Conservation (phyloP, 2,888 invertebrate species). For the Leptura quadrifasciata region DNA sequence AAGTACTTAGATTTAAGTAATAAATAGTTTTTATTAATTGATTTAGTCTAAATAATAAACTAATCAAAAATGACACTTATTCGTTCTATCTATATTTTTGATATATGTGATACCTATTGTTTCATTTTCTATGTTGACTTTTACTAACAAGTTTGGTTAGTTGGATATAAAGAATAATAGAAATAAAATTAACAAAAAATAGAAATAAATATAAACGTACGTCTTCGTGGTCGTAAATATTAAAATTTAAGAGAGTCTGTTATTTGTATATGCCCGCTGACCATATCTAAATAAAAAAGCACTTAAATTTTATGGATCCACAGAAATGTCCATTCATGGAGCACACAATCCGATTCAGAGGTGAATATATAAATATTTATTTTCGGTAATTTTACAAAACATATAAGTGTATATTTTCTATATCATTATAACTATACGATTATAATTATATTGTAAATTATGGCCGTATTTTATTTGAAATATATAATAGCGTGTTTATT, state of each 20-base stretch:
- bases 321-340: slow-evolving; percentile 56
- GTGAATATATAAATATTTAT: slow-evolving; percentile 47
- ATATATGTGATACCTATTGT: no score
- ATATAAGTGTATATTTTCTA: slow-evolving; percentile 26
- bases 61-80: no score
- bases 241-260: slow-evolving; percentile 41
- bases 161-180: background rate
- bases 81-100: no score
- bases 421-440: slow-evolving; percentile 29
- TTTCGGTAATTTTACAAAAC: slow-evolving; percentile 43
- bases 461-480: slow-evolving; percentile 11
- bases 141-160: background rate
- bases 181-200: slow-evolving; percentile 36
- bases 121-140: background rate
- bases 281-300: slow-evolving; percentile 54
- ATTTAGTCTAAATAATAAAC: no score
- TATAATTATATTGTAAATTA: slow-evolving; percentile 23
- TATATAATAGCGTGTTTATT: slow-evolving; percentile 21
- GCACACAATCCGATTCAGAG: slow-evolving; percentile 34
- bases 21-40: no score
- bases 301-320: slow-evolving; percentile 60
- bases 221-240: slow-evolving; percentile 39
- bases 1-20: no score
- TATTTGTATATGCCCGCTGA: slow-evolving; percentile 55
- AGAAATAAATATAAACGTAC: slow-evolving; percentile 33